Base-by-base conservation (phyloP, 1,140 invertebrate genomes). In the Mylabris phalerata region DNA sequence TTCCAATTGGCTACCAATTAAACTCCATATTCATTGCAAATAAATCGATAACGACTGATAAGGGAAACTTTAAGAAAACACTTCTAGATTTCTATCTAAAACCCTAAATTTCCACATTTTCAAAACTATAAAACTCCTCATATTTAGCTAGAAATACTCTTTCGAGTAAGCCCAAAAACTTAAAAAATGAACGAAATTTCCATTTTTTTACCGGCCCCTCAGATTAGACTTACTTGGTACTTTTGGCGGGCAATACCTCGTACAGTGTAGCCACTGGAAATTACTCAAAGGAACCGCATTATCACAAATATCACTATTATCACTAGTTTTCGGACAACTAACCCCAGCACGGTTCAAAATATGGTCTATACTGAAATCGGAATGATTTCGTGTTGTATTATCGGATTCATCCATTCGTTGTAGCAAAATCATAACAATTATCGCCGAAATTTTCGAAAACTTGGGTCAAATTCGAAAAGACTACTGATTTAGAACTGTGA, bases 171-270 rank as follows among this genome's bases (percentile, higher is more conserved):
- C 27, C 25, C 11, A 9, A 55, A 48, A 48, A 0, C 4, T 5
- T 32, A 32, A 5, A 32, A 32, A 4, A 32, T 32, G 7, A 32
- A 32, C 32, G 32, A 32, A 32, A 19, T 19, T 19, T 19, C 19
- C 19, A 2, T 1, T 19, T 19, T 19, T 19, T 19, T 19, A 19
- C 19, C 19, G 19, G 19, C 19, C 19, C 19, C 19, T 19, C 1
- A 19, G 1, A 19, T 32, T 2, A 0, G 48, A 79, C 81, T 84
- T 80, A 82, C 86, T 76, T 65, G 84, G 85, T 54, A 90, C 66
- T 66, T 85, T 87, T 3, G 87, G 86, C 4, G 87, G 87, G 61
- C 82, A 83, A 67, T 88, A 90, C 57, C 88, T 74, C 0, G 86
- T 89, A 64, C 87, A 90, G 51, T 83, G 82, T 27, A 90, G 71